A percentile compares a stretch with the other conserved stretches of the same genome.
These are phyloP conservation scores for Calameuta idolon DNA, from an alignment of 2,888 invertebrate genomes.

Conservation along the genomic window DNA sequence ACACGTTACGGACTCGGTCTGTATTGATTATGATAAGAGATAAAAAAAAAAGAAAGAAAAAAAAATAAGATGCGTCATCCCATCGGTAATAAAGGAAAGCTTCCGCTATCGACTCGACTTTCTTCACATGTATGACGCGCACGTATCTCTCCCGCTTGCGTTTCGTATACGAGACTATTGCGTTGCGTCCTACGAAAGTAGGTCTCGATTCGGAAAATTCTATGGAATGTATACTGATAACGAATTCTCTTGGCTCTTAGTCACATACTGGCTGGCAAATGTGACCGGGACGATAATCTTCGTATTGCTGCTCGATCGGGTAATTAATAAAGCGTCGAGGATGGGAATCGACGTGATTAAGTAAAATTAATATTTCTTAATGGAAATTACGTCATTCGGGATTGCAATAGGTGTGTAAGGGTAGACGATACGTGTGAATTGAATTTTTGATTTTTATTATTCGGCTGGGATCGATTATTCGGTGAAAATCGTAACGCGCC, in stretches of 20 bases:
- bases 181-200: slow-evolving; percentile 39
- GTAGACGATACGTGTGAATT: not conserved
- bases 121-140: not conserved
- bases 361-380: not conserved
- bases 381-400: not conserved
- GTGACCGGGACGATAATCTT: not conserved
- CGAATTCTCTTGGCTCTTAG: slow-evolving; percentile 2
- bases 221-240: slow-evolving; percentile 23
- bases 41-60: not conserved
- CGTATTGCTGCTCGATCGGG: not conserved
- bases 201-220: slow-evolving; percentile 50
- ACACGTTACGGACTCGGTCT: not conserved
- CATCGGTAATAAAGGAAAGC: not conserved
- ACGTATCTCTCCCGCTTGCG: not conserved
- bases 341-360: not conserved
- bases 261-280: not conserved
- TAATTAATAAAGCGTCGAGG: not conserved
- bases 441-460: no score
- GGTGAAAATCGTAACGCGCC: not conserved
- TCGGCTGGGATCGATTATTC: not conserved
- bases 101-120: not conserved
- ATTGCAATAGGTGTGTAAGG: not conserved
- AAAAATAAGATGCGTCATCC: slow-evolving; percentile 19
- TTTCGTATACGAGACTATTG: slow-evolving; percentile 11
- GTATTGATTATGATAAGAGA: not conserved